Base-by-base conservation (phyloP, 2,113 vertebrate genomes). In the Larimichthys polyactis region DNA sequence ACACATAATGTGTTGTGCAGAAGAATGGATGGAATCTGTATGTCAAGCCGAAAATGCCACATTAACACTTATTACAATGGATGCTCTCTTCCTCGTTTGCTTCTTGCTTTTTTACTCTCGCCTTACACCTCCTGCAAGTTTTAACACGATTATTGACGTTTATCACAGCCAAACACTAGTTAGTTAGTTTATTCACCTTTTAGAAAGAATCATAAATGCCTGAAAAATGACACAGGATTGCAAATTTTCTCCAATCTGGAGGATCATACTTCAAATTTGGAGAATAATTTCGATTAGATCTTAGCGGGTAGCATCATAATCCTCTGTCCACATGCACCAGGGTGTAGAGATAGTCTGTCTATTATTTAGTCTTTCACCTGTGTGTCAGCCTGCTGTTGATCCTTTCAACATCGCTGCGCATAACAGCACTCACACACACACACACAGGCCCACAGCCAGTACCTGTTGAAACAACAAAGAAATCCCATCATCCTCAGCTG, bases 391-490 rank as follows among this genome's bases (percentile, higher is more conserved):
- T 60, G 20, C 66, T 81, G 83, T 84, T 84, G 44, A 77, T 55
- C 2, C 0, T 87, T 81, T 90, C 54, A 85, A 79, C 84, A 20
- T 59, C 17, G 4, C 36, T 65, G 44, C 40, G 67, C 60, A 48
- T 16, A 52, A 65, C 44, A 52, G 3, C 73, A 66, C 22, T 62
- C 67, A 68, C 32, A 63, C n/a, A 12, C n/a, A n/a, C 27, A 27
- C 29, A 71, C 11, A 9, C 1, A n/a, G 17, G 5, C 71, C 62
- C 54, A 22, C 52, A 70, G 46, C n/a, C 32, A 11, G n/a, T 3
- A 3, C 12, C 79, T 81, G 81, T 83, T 88, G 81, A 70, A 83
- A 74, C 75, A 83, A 83, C 81, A 89, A 73, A 82, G 46, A 51
- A 69, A 44, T 78, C 64, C 74, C 52, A 75, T 78, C 74, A 36